Conservation (phyloP, 2,888 invertebrate genomes). For the Andrena trimmerana region DNA sequence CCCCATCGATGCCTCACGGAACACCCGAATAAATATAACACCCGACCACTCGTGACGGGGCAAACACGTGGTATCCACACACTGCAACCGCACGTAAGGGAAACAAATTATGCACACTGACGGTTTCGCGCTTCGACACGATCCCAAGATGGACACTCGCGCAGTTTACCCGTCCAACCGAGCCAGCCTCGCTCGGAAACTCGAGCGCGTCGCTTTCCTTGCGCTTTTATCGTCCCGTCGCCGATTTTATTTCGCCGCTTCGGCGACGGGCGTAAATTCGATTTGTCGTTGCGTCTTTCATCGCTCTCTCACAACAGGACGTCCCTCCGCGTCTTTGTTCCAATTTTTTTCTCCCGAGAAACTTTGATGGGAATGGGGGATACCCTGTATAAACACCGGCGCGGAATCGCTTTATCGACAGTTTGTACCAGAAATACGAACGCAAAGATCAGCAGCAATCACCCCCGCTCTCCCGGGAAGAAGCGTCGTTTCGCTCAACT, state of each 20-base stretch:
- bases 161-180: slow-evolving; percentile 21
- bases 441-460: not conserved
- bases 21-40: slow-evolving; percentile 74
- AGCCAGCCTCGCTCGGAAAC: not conserved
- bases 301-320: slow-evolving; percentile 10
- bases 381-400: not conserved
- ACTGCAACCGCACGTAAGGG: slow-evolving; percentile 69
- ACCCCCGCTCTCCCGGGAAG: not conserved
- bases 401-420: not conserved
- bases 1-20: slow-evolving; percentile 34
- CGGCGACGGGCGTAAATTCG: not conserved
- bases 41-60: slow-evolving; percentile 62
- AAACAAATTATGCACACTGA: slow-evolving; percentile 77
- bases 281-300: slow-evolving; percentile 11
- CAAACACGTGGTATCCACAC: slow-evolving; percentile 51
- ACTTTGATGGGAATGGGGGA: not conserved
- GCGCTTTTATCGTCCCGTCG: slow-evolving; percentile 27
- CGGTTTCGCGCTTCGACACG: slow-evolving; percentile 65
- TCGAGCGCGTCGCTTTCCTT: not conserved
- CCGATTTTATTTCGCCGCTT: slow-evolving; percentile 4
- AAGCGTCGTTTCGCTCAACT: not conserved
- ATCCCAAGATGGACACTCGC: slow-evolving; percentile 14
- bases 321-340: not conserved
- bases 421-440: not conserved
- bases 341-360: not conserved